phyloP scores from a whole-genome alignment of 2,113 vertebrate genomes.

The Datnioides undecimradiatus region DNA sequence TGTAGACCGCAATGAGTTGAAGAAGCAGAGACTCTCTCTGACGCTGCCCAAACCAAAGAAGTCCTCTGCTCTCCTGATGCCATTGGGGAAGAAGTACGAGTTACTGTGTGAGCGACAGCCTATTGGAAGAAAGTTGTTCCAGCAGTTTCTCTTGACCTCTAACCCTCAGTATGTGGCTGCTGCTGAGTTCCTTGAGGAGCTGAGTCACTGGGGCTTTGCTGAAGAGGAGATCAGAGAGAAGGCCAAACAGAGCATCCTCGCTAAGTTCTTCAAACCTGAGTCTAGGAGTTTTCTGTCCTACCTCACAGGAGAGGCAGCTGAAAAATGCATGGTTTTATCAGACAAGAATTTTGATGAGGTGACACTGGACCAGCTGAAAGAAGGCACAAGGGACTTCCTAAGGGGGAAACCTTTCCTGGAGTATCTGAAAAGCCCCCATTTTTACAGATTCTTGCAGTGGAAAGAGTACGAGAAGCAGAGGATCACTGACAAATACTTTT shows the following conservation, averaged over 20 bases:
- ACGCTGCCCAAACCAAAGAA: constrained; percentile 82
- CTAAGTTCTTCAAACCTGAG: constrained; percentile 81
- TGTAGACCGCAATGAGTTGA: constrained; percentile 83
- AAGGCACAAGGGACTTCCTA: constrained; percentile 85
- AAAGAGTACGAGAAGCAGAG: constrained; percentile 91
- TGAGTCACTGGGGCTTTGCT: constrained; percentile 86
- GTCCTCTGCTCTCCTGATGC: constrained; percentile 66
- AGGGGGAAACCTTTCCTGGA: constrained; percentile 88
- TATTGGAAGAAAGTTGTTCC: constrained; percentile 90
- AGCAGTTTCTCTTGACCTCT: constrained; percentile 83
- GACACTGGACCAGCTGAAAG: constrained; percentile 77
- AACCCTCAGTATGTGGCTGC: constrained; percentile 78
- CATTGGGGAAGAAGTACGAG: constrained; percentile 78
- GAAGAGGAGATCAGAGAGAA: constrained; percentile 80
- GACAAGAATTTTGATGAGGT: constrained; percentile 81
- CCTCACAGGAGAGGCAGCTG: constrained; percentile 82
- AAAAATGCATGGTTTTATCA: constrained; percentile 79
- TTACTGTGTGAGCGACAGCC: constrained; percentile 92
- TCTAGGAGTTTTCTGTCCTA: constrained; percentile 82
- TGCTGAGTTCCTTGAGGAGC: constrained; percentile 87
- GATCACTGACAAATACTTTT: constrained; percentile 89
- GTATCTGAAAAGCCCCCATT: constrained; percentile 87
- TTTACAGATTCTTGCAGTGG: constrained; percentile 91
- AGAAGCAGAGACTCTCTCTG: constrained; percentile 83
- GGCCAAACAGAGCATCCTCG: constrained; percentile 78